Evolutionary conservation across 2,888 invertebrate genomes (phyloP), one percentile per base, ranked within the genome.

Genomic region (Sarcophaga carnaria): DNA sequence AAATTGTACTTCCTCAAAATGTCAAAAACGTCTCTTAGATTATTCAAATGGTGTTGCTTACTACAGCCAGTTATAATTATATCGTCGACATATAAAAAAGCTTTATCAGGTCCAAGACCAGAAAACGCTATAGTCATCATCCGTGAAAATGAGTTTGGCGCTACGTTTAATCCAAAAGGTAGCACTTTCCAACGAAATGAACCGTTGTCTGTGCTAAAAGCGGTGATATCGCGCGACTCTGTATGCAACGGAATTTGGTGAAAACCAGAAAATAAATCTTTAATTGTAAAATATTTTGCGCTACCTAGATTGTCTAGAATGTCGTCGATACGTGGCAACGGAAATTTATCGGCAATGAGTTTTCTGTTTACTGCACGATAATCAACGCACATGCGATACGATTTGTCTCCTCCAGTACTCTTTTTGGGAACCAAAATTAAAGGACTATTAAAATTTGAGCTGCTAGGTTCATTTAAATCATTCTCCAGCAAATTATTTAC

Each of bases 71-170:
- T 69, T n/a, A 85, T 54, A 14, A 90, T 89, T 17, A 90, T 74
- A 72, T 90, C 89, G 77, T 90, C 90, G 72, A 90, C 88, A 75
- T 89, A 89, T 49, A 90, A 80, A 79, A 85, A 81, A 59, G 63
- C 78, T 37, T 76, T 66, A n/a, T 85, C 70, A 27, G 76, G 70
- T 12, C 76, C 10, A 17, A 85, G 75, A 11, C 89, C 89, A 12
- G 89, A 83, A 82, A 90, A 89, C 17, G 90, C 89, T 6, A 89
- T 87, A 4, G 87, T 76, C 90, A 91, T 90, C 89, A 90, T 89
- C 69, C 90, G 47, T 63, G 86, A 86, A 77, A 91, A 91, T 63
- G 88, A 89, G 10, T 89, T 88, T 25, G 82, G 84, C 12, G 76
- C 74, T 3, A 86, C 84, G 14, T 86, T 88, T 20, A 90, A 75